Percentiles rank a stretch among this genome's conserved stretches.
Evolutionary conservation across 2,113 vertebrate genomes (phyloP).

Genomic region (Numenius arquata): DNA sequence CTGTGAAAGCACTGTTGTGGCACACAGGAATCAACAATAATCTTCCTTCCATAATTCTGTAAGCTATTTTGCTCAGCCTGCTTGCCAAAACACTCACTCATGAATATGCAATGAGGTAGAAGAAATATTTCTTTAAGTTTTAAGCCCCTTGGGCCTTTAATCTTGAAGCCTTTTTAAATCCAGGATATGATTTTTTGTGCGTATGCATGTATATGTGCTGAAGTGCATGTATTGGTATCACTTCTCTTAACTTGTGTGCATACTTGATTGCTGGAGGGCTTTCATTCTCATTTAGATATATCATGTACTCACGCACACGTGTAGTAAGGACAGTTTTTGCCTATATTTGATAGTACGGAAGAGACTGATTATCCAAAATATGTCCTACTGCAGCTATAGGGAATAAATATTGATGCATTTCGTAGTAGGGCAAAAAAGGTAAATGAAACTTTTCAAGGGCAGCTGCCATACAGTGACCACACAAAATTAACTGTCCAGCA

Average conservation of each 20-base stretch:
- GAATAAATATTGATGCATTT: slow-evolving; percentile 14
- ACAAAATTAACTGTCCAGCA: neutral
- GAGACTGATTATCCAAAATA: neutral
- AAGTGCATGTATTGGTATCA: slow-evolving; percentile 65
- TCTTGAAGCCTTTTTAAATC: slow-evolving; percentile 85
- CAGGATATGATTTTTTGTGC: slow-evolving; percentile 74
- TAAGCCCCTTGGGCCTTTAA: slow-evolving; percentile 60
- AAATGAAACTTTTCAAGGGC: neutral
- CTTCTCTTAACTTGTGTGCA: slow-evolving; percentile 82
- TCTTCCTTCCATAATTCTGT: slow-evolving; percentile 62
- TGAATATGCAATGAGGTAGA: slow-evolving; percentile 73
- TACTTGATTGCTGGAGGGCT: slow-evolving; percentile 39
- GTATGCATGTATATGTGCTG: slow-evolving; percentile 45
- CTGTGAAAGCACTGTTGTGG: slow-evolving; percentile 16
- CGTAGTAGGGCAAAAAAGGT: neutral
- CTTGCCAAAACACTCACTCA: slow-evolving; percentile 76
- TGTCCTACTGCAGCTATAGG: neutral
- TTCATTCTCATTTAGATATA: slow-evolving; percentile 53
- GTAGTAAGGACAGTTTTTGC: neutral
- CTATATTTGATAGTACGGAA: neutral
- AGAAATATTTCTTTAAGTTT: slow-evolving; percentile 80
- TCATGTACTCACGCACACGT: neutral
- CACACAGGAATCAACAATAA: slow-evolving; percentile 63
- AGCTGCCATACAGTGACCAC: neutral
- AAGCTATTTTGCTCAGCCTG: slow-evolving; percentile 57